Evolutionary conservation across 2,113 vertebrate species (phyloP), one percentile per base, ranked within the genome.

Genomic region (Camelus dromedarius): DNA sequence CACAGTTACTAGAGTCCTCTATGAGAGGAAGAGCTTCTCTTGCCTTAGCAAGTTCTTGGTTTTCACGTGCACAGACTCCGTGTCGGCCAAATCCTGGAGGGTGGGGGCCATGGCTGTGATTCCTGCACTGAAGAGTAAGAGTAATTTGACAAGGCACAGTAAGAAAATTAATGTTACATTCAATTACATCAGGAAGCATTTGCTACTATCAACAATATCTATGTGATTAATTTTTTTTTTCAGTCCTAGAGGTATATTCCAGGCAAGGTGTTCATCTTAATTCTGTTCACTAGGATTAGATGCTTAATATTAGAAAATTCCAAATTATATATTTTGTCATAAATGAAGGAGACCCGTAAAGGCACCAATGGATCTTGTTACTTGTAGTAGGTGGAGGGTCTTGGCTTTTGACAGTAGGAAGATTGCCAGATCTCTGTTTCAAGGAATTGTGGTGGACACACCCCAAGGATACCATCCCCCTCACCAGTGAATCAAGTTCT

Each of bases 1-100:
- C 99, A 98, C 99, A 99, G 93, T 98, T 99, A 98, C 98, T 98
- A 92, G 99, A 99, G 95, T 99, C 99, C 46, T 99, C 99, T 95
- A 98, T 93, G 69, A 98, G 90, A 0, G 99, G 98, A n/a, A 98
- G 95, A 0, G 98, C 98, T 95, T 98, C 99, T 2, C 98, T 98
- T 18, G 98, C 98, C 97, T 98, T 98, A 0, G 96, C 98, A 20
- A 98, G 95, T 22, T 98, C 99, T 95, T 98, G 87, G 48, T 96
- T 96, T 81, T 96, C 96, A 3, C 94, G 91, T 8, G 56, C 42
- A 73, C 77, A 97, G 58, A 42, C 0, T 4, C 97, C 93, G 4
- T 4, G 97, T 38, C 93, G 98, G 91, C 77, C 97, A 38, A 98
- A 98, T 46, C 89, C 79, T 1, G 98, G 98, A n/a, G 98, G 98